phyloP scores from a whole-genome alignment of 2,888 invertebrate species.

The Rapana venosa region DNA sequence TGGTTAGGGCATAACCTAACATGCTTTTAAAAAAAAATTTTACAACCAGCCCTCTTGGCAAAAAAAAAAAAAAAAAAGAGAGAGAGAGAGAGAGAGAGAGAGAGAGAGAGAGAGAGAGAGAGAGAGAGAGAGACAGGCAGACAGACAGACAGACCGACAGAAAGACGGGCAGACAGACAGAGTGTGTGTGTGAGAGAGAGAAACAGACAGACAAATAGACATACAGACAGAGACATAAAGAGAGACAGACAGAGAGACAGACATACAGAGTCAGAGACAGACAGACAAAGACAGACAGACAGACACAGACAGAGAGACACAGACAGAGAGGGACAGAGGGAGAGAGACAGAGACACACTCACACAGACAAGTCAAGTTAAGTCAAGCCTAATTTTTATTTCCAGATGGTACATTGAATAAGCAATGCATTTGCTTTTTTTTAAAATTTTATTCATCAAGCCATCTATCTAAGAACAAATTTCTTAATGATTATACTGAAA shows the following conservation, averaged over 20 bases:
- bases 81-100: background rate
- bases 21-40: too few species aligned
- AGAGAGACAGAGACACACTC: background rate
- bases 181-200: too few species aligned
- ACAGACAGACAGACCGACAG: background rate
- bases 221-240: background rate
- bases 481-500: too few species aligned
- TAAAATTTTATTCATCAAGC: too few species aligned
- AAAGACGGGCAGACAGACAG: background rate
- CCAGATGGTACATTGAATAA: too few species aligned
- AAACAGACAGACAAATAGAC: background rate
- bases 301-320: background rate
- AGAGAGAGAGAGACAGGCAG: background rate
- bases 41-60: too few species aligned
- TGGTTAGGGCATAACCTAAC: too few species aligned
- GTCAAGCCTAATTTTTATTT: too few species aligned
- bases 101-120: background rate
- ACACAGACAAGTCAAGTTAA: background rate
- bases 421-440: too few species aligned
- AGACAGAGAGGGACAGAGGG: background rate
- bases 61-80: too few species aligned
- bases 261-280: background rate
- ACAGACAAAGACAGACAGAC: background rate
- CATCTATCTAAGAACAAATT: too few species aligned
- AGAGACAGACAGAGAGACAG: background rate